Percentiles rank a stretch among this genome's conserved stretches.
Evolutionary conservation across 2,888 invertebrate species (phyloP).

Genomic region (Chromoteleia sp.): DNA sequence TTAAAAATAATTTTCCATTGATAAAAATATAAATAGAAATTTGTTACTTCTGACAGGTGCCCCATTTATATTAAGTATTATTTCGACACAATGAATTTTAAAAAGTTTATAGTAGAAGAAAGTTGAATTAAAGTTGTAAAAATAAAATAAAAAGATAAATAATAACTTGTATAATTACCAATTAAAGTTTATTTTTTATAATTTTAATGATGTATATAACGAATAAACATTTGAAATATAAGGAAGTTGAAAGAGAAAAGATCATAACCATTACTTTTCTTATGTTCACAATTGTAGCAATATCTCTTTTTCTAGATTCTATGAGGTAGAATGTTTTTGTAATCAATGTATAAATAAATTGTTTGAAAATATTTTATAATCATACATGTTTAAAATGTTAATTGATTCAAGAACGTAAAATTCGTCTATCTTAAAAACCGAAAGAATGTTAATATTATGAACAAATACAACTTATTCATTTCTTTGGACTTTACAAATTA

Average conservation of each 20-base stretch:
- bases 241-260: not conserved
- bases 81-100: not conserved
- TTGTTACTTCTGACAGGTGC: not conserved
- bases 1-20: too few species aligned
- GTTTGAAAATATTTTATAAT: too few species aligned
- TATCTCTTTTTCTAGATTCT: not conserved
- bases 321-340: not conserved
- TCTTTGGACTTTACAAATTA: too few species aligned
- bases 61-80: not conserved
- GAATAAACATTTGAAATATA: not conserved
- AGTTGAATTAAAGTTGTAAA: not conserved
- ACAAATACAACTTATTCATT: too few species aligned
- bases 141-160: not conserved
- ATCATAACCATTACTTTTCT: not conserved
- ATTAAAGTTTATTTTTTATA: constrained; percentile 17
- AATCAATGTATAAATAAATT: too few species aligned
- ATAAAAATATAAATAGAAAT: not conserved
- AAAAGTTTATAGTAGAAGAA: not conserved
- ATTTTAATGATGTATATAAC: constrained; percentile 9
- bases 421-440: too few species aligned
- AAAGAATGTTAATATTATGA: too few species aligned
- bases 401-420: too few species aligned
- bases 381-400: too few species aligned
- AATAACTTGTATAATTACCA: not conserved
- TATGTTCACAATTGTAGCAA: not conserved